phyloP scores from a whole-genome alignment of 2,888 invertebrate genomes.

The Drosophila robusta region DNA sequence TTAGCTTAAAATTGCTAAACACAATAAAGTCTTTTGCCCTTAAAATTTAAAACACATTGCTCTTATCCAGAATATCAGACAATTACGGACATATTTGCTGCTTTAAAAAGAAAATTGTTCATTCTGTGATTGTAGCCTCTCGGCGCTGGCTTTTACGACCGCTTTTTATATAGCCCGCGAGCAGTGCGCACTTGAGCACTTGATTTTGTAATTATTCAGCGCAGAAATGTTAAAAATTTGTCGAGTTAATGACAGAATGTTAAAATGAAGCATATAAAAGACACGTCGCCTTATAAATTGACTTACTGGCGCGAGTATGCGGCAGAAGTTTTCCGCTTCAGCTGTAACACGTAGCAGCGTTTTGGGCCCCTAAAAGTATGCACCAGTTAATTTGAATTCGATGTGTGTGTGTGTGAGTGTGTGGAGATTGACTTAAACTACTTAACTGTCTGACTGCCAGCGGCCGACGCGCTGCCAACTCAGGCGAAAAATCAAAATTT shows the following conservation, averaged over 20 bases:
- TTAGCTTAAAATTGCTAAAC: background rate
- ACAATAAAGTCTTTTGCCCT: too few relatives aligned
- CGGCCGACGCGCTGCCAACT: conserved; percentile 60
- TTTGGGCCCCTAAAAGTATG: conserved; percentile 68
- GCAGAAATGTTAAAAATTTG: conserved; percentile 64
- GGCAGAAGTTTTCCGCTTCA: conserved; percentile 49
- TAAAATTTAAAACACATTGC: background rate
- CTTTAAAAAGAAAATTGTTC: conserved; percentile 20
- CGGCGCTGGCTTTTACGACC: conserved; percentile 45
- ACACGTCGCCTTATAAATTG: conserved; percentile 45
- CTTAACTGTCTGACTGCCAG: conserved; percentile 49
- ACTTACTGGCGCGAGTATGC: conserved; percentile 31
- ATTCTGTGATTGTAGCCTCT: conserved; percentile 33
- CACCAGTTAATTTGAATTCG: conserved; percentile 79
- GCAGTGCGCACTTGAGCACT: conserved; percentile 34
- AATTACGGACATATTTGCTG: conserved; percentile 45
- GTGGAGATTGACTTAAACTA: conserved; percentile 59
- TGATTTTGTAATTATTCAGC: conserved; percentile 70
- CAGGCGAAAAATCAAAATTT: conserved; percentile 79
- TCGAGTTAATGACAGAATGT: conserved; percentile 70
- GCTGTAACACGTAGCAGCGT: conserved; percentile 59
- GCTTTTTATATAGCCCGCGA: conserved; percentile 8
- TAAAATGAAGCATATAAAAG: conserved; percentile 55
- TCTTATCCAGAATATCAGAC: conserved; percentile 10
- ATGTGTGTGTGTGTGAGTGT: conserved; percentile 32